Evolutionary conservation across 2,113 vertebrate genomes (phyloP), one percentile per base, ranked within the genome.

Genomic region (Indicator indicator): DNA sequence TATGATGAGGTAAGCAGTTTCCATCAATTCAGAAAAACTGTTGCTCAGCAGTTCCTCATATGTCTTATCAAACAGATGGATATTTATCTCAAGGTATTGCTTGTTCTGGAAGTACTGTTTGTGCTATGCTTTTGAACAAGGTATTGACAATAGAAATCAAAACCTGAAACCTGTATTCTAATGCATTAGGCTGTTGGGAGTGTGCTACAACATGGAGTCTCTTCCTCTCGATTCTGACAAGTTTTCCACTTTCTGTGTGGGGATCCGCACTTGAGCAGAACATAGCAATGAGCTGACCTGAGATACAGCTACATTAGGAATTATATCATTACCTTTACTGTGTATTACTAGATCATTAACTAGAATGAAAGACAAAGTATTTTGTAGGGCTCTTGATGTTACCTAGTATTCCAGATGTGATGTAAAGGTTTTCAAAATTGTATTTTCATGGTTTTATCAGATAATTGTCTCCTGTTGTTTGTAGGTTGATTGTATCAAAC

Each of bases 1-100:
- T 99, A 99, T 52, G 99, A 99, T 97, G 99, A 99, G 99, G 99
- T 99, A 97, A 99, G 98, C 80, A 69, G 50, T 80, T 96, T 92
- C 63, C 60, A 21, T 64, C 67, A 72, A 38, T 86, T 77, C 72
- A 56, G 59, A 82, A 86, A 58, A 88, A 30, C 40, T 33, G 24
- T 54, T 82, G 4, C 19, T 73, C 50, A 50, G 69, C 48, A 38
- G 9, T 38, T 71, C 86, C 33, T 71, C 16, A 1, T 42, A n/a
- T 55, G 36, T 44, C 27, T 82, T 88, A 58, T 40, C 54, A 77
- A 86, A 59, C 40, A 89, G 26, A 32, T 67, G 72, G n/a, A 32
- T 69, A 63, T 65, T 77, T 87, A 11, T 71, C 69, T 74, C 46
- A 87, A 91, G 58, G 44, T 12, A 50, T 27, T 90, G 40, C 26